phyloP scores from a whole-genome alignment of 2,797 vertebrate species.

The Siniperca scherzeri region DNA sequence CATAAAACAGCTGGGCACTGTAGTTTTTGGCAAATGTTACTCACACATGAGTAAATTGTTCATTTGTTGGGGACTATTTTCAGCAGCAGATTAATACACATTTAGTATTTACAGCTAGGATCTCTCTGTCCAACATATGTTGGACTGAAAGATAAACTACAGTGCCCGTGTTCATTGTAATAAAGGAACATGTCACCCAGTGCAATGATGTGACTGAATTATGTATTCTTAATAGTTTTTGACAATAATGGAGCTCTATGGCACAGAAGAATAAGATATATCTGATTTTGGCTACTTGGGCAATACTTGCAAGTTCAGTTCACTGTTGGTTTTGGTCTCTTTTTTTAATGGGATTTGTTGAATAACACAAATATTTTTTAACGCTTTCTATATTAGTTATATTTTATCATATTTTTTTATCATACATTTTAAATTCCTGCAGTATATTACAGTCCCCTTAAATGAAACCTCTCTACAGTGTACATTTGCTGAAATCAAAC shows the following conservation, averaged over 20 bases:
- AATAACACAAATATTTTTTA: background rate
- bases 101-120: background rate
- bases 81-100: background rate
- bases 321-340: background rate
- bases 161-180: background rate
- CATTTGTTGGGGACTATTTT: background rate
- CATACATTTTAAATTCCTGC: background rate
- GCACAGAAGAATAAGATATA: too few relatives aligned
- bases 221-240: background rate
- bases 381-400: background rate
- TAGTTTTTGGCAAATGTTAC: constrained; percentile 1
- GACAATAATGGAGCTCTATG: background rate
- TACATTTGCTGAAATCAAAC: constrained; percentile 8
- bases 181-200: background rate
- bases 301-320: background rate
- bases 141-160: background rate
- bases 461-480: background rate
- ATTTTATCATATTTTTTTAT: constrained; percentile 9
- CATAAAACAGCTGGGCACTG: background rate
- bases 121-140: background rate
- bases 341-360: background rate
- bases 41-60: background rate
- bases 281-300: background rate
- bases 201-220: background rate
- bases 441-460: background rate